Percentiles rank a stretch among this genome's conserved stretches.
Conservation (phyloP, 2,113 vertebrate genomes). For the Gopherus flavomarginatus region DNA sequence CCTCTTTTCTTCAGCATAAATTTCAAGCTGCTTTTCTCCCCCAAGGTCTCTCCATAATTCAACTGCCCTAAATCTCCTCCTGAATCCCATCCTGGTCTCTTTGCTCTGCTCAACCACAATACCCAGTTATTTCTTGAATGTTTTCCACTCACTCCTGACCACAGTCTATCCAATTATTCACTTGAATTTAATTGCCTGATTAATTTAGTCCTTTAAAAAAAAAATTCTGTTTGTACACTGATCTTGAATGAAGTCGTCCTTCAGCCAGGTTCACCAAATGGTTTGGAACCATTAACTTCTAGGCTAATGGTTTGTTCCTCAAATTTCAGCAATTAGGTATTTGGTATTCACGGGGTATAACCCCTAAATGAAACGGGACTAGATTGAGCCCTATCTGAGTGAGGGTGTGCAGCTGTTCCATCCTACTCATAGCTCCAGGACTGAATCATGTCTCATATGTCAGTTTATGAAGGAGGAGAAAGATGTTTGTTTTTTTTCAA, state of each 20-base stretch:
- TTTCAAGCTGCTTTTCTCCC: not conserved
- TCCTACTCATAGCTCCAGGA: not conserved
- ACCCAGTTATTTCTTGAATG: not conserved
- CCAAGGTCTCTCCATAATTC: rapidly evolving
- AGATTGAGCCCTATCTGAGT: not conserved
- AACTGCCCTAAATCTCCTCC: not conserved
- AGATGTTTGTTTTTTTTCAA: not conserved
- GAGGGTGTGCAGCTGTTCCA: not conserved
- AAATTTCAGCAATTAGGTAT: slow-evolving; percentile 11
- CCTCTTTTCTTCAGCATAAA: not conserved
- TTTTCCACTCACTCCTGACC: not conserved
- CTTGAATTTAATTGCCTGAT: slow-evolving; percentile 13
- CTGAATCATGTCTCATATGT: not conserved
- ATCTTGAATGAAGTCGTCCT: not conserved
- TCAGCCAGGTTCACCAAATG: slow-evolving; percentile 29
- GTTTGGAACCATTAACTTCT: slow-evolving; percentile 1
- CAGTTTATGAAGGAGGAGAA: not conserved
- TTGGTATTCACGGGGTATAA: slow-evolving; percentile 28
- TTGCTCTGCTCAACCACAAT: not conserved
- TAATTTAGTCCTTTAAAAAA: rapidly evolving
- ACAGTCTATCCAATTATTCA: not conserved
- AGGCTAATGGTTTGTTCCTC: slow-evolving; percentile 1
- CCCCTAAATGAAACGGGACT: not conserved
- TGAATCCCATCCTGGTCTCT: not conserved
- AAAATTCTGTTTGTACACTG: slow-evolving; percentile 11